Evolutionary conservation across 2,888 invertebrate genomes (phyloP), one percentile per base, ranked within the genome.

Genomic region (Brachylomia viminalis): DNA sequence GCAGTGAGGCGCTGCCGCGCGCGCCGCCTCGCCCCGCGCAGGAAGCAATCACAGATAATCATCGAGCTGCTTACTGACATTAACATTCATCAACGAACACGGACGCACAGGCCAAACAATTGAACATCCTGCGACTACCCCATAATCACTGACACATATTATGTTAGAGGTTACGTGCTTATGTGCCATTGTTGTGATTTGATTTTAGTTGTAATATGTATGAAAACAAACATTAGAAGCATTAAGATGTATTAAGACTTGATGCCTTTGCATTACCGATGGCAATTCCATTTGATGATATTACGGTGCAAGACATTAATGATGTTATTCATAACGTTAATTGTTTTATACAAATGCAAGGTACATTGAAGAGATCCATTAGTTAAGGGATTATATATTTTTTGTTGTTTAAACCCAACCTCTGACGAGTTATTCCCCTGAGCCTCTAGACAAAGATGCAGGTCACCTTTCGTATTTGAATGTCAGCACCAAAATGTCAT

Each of bases 21-120:
- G 27, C 79, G 33, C 64, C 33, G 17, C 74, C 42, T 62, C 15
- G 61, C 69, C 5, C 84, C 74, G 86, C 90, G 86, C 91, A 92
- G 93, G 92, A 93, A 93, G 88, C 88, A 90, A 91, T 92, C 90
- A 89, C 84, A 81, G 86, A 88, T 91, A 91, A 91, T 90, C 86
- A 90, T 88, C 87, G 85, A 89, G 87, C 90, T 89, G 87, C 87
- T 90, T 88, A 87, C 88, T 89, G 85, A 87, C 89, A 91, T 90
- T 90, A 89, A 80, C 86, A 86, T 86, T 87, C 87, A 89, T 86
- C 88, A 88, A 83, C 86, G 85, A 89, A 87, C 86, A 77, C 82
- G 83, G 84, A 86, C 77, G 83, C 78, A 81, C 76, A 65, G 33
- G 56, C 74, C 71, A 84, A 84, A 85, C 86, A 86, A 87, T 85